phyloP scores from a whole-genome alignment of 2,113 vertebrate genomes.

The Cebus imitator region DNA sequence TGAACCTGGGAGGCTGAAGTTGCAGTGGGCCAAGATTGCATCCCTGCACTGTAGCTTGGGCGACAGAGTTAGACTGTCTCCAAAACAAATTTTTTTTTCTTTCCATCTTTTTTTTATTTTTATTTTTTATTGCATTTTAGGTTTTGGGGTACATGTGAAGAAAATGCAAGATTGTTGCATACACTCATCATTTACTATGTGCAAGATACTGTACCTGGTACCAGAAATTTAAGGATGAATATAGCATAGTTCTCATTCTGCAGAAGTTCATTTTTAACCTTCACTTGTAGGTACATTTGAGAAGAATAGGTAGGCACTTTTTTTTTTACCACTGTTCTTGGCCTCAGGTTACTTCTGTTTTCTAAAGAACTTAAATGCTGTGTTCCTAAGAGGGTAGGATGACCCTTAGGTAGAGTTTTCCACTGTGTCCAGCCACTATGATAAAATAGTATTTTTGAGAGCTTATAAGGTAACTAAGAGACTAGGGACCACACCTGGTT shows the following conservation, averaged over 20 bases:
- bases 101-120: no score
- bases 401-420: background rate
- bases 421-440: background rate
- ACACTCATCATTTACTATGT: background rate
- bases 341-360: background rate
- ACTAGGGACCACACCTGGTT: background rate
- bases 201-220: background rate
- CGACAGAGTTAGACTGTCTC: no score
- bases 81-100: no score
- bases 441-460: background rate
- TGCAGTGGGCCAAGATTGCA: no score
- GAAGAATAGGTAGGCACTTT: background rate
- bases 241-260: background rate
- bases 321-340: background rate
- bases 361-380: conserved; percentile 13
- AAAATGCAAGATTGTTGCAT: background rate
- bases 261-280: background rate
- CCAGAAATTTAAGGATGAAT: background rate
- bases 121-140: no score
- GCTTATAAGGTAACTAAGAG: background rate
- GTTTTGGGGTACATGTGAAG: no score
- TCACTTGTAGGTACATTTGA: background rate
- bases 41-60: no score
- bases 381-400: background rate
- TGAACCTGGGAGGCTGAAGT: no score